Evolutionary conservation across 2,797 vertebrate genomes (phyloP), one percentile per base, ranked within the genome.

Genomic region (Pachyuromys duprasi): DNA sequence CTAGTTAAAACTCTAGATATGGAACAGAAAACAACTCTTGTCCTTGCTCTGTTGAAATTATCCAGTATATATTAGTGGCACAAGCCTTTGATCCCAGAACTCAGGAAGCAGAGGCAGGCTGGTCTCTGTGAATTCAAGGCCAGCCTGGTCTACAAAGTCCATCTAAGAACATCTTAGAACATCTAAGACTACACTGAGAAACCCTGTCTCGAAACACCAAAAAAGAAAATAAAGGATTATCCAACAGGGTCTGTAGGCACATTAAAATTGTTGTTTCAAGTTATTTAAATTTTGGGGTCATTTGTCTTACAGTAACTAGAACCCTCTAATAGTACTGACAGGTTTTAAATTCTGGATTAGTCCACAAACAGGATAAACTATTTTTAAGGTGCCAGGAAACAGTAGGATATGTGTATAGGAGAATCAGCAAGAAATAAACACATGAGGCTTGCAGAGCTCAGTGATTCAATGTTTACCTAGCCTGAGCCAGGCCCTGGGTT

Each of bases 391-490:
- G 63, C 42, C 88, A 91, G 78, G 28, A 55, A 12, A 33, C 14
- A 70, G 78, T 42, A 70, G 31, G 24, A 15, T 14, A 57, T 89
- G 42, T 78, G 63, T 87, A 89, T 33, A 65, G 45, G 45, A 88
- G 76, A 97, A 72, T 55, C 22, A 89, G 49, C 36, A 92, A 96
- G 65, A 95, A 95, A 96, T 74, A 90, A 83, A 82, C 9, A 55
- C n/a, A 13, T 8, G 13, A 18, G 18, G 0, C 62, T 28, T 17
- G 28, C 2, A 9, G 26, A 63, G 26, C 33, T 63, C 42, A 69
- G 45, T 15, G 13, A 42, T 39, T 36, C 4, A 62, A 18, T 57
- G 3, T 39, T 60, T 60, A 65, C 65, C n/a, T 42, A 3, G 1
- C 12, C 39, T 60, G 20, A 39, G 28, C 39, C 72, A 79, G n/a